phyloP scores from a whole-genome alignment of 2,888 invertebrate genomes.

The Girardia tigrina region DNA sequence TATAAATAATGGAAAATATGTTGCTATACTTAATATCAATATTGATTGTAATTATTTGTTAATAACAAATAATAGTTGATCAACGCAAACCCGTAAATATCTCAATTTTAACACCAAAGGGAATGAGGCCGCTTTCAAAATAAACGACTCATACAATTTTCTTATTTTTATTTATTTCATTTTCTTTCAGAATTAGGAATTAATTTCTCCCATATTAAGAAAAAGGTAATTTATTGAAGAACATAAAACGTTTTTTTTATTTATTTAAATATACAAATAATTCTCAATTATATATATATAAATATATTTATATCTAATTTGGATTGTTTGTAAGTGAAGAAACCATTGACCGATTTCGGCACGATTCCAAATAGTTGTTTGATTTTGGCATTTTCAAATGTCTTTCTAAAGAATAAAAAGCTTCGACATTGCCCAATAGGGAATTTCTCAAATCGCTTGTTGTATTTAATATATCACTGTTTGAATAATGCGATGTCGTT shows the following conservation, averaged over 20 bases:
- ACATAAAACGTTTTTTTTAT: background rate
- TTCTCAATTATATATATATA: background rate
- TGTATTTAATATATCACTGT: background rate
- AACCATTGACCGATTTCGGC: background rate
- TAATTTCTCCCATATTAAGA: background rate
- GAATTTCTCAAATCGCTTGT: conserved; percentile 10
- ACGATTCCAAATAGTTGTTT: background rate
- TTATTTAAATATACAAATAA: background rate
- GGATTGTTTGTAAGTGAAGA: background rate
- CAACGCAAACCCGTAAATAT: too few relatives aligned
- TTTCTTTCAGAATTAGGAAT: background rate
- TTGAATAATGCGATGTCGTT: background rate
- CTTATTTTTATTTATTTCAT: too few relatives aligned
- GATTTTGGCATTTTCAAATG: background rate
- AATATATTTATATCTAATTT: background rate
- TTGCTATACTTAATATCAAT: too few relatives aligned
- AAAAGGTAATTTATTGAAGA: background rate
- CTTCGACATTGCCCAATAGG: background rate
- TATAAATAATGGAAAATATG: too few relatives aligned
- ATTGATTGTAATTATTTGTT: too few relatives aligned
- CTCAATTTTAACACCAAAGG: too few relatives aligned
- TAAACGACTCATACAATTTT: too few relatives aligned
- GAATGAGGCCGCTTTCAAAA: too few relatives aligned
- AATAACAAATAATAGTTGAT: too few relatives aligned
- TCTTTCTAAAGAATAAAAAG: background rate